phyloP scores from a whole-genome alignment of 2,113 vertebrate species.

The Rhea pennata region DNA sequence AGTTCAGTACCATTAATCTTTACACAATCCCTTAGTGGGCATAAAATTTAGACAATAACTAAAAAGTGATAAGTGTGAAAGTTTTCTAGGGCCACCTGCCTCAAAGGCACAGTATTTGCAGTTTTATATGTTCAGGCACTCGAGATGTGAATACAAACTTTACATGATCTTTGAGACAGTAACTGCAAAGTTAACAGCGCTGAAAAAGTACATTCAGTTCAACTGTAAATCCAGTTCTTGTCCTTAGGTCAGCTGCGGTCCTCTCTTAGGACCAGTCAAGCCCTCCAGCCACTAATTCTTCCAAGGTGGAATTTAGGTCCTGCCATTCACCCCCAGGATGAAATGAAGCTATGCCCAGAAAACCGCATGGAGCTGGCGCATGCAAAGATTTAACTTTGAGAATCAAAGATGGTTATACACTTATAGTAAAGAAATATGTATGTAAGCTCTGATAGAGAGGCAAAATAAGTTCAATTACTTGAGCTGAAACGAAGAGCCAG shows the following conservation, averaged over 20 bases:
- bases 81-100: conserved; percentile 28
- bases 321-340: not conserved
- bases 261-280: not conserved
- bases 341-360: not conserved
- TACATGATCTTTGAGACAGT: not conserved
- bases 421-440: no score
- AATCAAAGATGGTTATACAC: not conserved
- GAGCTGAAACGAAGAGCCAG: not conserved
- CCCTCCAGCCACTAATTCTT: not conserved
- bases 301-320: not conserved
- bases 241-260: not conserved
- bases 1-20: not conserved
- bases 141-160: not conserved
- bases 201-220: not conserved
- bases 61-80: conserved; percentile 29
- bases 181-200: not conserved
- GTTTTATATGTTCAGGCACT: not conserved
- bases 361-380: not conserved
- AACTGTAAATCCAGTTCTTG: not conserved
- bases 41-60: conserved; percentile 34
- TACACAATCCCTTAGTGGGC: not conserved
- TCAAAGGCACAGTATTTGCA: not conserved
- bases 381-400: not conserved
- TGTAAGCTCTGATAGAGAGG: not conserved
- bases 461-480: not conserved